A percentile compares a stretch with the other conserved stretches of the same genome.
phyloP scores from a whole-genome alignment of 2,888 invertebrate genomes.

The Nycteola revayana region DNA sequence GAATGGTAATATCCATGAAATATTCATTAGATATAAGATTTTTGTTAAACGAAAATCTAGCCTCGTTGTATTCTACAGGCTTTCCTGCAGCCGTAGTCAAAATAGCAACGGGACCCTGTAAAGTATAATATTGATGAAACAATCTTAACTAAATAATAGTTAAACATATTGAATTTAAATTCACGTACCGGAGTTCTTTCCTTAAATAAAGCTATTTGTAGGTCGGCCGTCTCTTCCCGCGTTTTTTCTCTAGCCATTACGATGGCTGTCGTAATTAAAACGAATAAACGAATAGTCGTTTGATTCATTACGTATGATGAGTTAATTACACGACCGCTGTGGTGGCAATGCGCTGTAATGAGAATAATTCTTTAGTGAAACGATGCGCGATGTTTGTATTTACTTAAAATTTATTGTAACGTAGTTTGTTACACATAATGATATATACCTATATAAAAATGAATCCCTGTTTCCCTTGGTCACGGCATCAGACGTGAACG shows the following conservation, averaged over 20 bases:
- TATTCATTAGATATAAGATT: conserved; percentile 89
- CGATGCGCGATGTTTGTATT: no score
- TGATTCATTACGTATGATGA: no score
- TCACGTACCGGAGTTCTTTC: conserved; percentile 51
- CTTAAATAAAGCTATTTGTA: conserved; percentile 51
- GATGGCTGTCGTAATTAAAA: conserved; percentile 11
- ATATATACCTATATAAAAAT: no score
- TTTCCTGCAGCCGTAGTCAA: conserved; percentile 89
- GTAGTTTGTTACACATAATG: no score
- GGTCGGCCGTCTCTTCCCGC: conserved; percentile 38
- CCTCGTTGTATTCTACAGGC: conserved; percentile 86
- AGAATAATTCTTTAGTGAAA: no score
- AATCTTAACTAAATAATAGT: background rate
- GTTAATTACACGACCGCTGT: no score
- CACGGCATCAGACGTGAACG: no score
- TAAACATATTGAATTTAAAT: background rate
- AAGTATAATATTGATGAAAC: conserved; percentile 14
- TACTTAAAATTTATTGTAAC: no score
- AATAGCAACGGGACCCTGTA: conserved; percentile 72
- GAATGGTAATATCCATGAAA: conserved; percentile 87
- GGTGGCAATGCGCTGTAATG: no score
- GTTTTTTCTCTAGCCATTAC: conserved; percentile 22
- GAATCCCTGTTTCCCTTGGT: no score
- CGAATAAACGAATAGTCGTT: conserved; percentile 5
- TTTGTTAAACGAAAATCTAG: conserved; percentile 87